A percentile compares a stretch with the other conserved stretches of the same genome.
These are phyloP conservation scores for Echinops telfairi DNA, from an alignment of 2,113 vertebrate genomes.

Conservation along the genomic window DNA sequence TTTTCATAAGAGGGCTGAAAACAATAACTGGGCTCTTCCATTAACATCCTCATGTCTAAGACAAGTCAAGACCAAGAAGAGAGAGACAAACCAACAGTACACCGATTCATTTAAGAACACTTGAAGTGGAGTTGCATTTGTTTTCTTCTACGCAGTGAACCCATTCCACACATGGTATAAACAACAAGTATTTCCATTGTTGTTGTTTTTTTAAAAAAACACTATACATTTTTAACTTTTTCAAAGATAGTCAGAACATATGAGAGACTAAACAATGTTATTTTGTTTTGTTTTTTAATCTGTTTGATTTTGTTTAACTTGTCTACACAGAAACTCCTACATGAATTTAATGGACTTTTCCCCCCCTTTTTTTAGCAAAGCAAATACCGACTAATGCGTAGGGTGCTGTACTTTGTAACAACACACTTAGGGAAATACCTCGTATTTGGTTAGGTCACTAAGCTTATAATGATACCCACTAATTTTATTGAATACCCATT, in stretches of 20 bases:
- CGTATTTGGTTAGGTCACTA: neutral
- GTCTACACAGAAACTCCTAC: neutral
- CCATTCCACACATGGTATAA: conserved; percentile 63
- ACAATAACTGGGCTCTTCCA: conserved; percentile 27
- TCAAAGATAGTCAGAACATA: neutral
- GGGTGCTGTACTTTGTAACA: neutral
- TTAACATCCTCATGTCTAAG: conserved; percentile 32
- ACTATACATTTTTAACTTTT: neutral
- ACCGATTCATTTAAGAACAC: conserved; percentile 63
- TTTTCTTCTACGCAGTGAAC: conserved; percentile 62
- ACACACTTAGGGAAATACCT: conserved; percentile 1
- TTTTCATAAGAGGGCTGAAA: conserved; percentile 34
- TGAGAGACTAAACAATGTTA: neutral
- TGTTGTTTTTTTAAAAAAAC: too few relatives aligned
- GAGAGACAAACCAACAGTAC: neutral
- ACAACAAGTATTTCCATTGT: too few relatives aligned
- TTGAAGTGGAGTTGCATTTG: conserved; percentile 48
- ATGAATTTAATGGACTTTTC: neutral
- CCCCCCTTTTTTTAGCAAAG: neutral
- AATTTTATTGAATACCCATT: neutral
- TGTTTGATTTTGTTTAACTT: conserved; percentile 46
- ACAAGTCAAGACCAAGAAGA: conserved; percentile 19
- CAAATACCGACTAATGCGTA: neutral
- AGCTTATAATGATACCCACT: neutral
- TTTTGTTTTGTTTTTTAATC: neutral